Conservation (phyloP, 2,888 invertebrate species). For the Cremastobaeus sp. region DNA sequence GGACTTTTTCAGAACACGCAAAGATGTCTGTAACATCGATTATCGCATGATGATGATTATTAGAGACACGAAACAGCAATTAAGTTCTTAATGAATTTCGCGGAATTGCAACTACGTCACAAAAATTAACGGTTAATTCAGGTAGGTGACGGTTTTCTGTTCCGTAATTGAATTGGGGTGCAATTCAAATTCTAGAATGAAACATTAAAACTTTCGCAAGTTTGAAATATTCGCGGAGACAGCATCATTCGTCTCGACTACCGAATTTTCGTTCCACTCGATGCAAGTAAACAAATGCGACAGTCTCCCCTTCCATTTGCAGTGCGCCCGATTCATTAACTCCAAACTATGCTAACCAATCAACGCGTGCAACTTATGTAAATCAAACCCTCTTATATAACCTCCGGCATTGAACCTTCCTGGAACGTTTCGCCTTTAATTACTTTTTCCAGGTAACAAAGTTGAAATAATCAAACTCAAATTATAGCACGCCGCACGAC, state of each 20-base stretch:
- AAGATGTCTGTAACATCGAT: too few species aligned
- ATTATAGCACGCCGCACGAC: too few species aligned
- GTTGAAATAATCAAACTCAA: constrained; percentile 34
- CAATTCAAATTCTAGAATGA: too few species aligned
- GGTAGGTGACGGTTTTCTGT: too few species aligned
- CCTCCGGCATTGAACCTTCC: constrained; percentile 29
- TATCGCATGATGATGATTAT: too few species aligned
- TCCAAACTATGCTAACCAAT: constrained; percentile 32
- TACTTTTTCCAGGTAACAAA: constrained; percentile 48
- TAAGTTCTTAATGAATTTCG: too few species aligned
- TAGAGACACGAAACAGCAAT: too few species aligned
- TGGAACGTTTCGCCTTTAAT: constrained; percentile 41
- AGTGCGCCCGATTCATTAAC: constrained; percentile 30
- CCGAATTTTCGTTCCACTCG: constrained; percentile 8
- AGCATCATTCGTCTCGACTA: background rate
- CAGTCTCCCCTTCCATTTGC: constrained; percentile 16
- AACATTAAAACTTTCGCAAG: constrained; percentile 1
- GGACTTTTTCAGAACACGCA: too few species aligned
- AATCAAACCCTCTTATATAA: constrained; percentile 44
- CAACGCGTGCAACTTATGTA: constrained; percentile 38
- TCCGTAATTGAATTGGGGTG: background rate
- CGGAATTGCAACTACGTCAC: too few species aligned
- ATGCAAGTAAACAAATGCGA: constrained; percentile 22
- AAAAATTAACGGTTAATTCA: too few species aligned
- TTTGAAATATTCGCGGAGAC: background rate